Conservation (phyloP, 2,888 invertebrate genomes). For the Deilephila porcellus region DNA sequence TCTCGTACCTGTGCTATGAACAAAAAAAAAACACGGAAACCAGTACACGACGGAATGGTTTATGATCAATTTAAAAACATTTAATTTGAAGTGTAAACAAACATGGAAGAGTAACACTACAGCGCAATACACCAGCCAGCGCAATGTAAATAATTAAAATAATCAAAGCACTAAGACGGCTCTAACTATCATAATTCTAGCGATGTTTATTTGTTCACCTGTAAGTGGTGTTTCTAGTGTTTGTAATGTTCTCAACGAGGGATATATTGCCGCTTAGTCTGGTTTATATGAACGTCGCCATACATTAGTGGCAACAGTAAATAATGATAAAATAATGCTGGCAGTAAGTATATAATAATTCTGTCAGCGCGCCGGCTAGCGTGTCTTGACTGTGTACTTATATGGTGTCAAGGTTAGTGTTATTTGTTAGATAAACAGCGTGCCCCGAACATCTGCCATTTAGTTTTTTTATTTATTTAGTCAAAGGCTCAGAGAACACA, state of each 20-base stretch:
- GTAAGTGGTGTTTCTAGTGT: conserved; percentile 48
- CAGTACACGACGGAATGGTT: not conserved
- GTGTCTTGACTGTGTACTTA: conserved; percentile 34
- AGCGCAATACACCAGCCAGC: conserved; percentile 7
- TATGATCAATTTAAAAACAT: conserved; percentile 3
- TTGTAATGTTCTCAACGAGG: conserved; percentile 57
- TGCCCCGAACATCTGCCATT: conserved; percentile 26
- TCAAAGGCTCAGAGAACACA: not conserved
- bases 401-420: conserved; percentile 67
- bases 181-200: conserved; percentile 52
- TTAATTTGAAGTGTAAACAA: conserved; percentile 10
- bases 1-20: too few species aligned
- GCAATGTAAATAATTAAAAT: conserved; percentile 34
- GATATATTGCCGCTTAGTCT: conserved; percentile 63
- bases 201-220: conserved; percentile 68
- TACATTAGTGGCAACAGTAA: conserved; percentile 70
- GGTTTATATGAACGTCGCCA: conserved; percentile 72
- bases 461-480: conserved; percentile 5
- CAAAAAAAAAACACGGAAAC: not conserved
- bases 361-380: conserved; percentile 45
- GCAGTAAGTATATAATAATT: conserved; percentile 56
- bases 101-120: not conserved
- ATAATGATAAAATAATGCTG: conserved; percentile 61
- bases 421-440: conserved; percentile 41
- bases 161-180: conserved; percentile 32